Percentiles rank a stretch among this genome's conserved stretches.
Evolutionary conservation across 2,888 invertebrate species (phyloP).

Genomic region (Rutpela maculata): DNA sequence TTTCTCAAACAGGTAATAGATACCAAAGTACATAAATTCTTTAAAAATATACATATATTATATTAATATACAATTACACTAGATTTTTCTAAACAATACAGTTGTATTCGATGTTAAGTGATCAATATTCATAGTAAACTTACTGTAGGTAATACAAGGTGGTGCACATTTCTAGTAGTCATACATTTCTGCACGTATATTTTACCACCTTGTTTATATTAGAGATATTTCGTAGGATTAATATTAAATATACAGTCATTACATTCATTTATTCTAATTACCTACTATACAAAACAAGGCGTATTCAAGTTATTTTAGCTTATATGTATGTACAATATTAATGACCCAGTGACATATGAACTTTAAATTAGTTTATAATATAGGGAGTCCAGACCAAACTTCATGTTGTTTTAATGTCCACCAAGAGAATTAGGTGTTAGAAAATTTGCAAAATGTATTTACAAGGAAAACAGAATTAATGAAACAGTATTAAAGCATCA

Average conservation of each 20-base stretch:
- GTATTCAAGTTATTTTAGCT: conserved; percentile 29
- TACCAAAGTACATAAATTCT: conserved; percentile 9
- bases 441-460: too few species aligned
- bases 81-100: conserved; percentile 33
- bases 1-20: not conserved
- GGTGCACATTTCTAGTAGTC: not conserved
- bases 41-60: conserved; percentile 37
- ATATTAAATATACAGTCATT: conserved; percentile 10
- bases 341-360: not conserved
- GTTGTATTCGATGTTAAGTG: conserved; percentile 43
- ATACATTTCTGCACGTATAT: not conserved
- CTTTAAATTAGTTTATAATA: not conserved
- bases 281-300: conserved; percentile 39
- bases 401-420: not conserved
- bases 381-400: not conserved
- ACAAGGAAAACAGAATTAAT: too few species aligned
- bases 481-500: too few species aligned
- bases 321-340: conserved; percentile 23
- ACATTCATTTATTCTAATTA: conserved; percentile 21
- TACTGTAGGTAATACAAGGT: conserved; percentile 11
- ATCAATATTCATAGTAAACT: conserved; percentile 24
- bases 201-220: not conserved
- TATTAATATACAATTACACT: conserved; percentile 32
- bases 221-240: conserved; percentile 5
- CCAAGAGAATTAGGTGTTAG: too few species aligned